Base-by-base conservation (phyloP, 2,113 vertebrate species). In the Saccopteryx leptura region DNA sequence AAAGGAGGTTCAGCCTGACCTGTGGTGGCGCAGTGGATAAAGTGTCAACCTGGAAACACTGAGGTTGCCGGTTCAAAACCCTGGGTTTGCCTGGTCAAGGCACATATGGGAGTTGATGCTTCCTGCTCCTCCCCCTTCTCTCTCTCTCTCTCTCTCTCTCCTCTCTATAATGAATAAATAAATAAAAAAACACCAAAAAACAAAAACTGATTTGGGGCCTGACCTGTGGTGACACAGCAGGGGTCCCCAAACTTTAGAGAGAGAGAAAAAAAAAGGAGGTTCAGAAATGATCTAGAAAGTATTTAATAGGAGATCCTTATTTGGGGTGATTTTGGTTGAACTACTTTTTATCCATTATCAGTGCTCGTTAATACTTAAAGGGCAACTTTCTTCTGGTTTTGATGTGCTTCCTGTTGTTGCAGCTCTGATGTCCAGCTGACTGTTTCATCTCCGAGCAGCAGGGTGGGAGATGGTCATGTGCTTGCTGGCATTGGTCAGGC, bases 281-380 rank as follows among this genome's bases (percentile, higher is more conserved):
- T 48, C 46, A 12, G 56, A n/a, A 7, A 48, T 12, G 72, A 24
- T 90, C 4, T 56, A 69, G 74, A 93, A 96, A 96, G 50, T 75
- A 56, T 79, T 72, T 89, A 21, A 23, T 23, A 97, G 75, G 8
- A 83, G 33, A 33, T 83, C 26, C 61, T 91, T 87, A 66, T 24
- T 81, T 54, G 72, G 54, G 79, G 91, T 3, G 75, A n/a, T 85
- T 95, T 96, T 86, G 60, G 52, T 82, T 61, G 17, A 2, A 26
- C 46, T 50, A 54, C 52, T 74, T n/a, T 81, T 88, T 76, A 61
- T 1, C 66, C 92, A 48, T 69, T 33, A 31, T 86, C 39, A 4
- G 61, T 24, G 46, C 39, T 13, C 4, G 10, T 91, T 65, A 24
- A 28, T 80, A 48, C 71, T 71, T 85, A 19, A 52, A 80, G 10